Conservation (phyloP, 1,140 invertebrate species). For the Listronotus bonariensis region DNA sequence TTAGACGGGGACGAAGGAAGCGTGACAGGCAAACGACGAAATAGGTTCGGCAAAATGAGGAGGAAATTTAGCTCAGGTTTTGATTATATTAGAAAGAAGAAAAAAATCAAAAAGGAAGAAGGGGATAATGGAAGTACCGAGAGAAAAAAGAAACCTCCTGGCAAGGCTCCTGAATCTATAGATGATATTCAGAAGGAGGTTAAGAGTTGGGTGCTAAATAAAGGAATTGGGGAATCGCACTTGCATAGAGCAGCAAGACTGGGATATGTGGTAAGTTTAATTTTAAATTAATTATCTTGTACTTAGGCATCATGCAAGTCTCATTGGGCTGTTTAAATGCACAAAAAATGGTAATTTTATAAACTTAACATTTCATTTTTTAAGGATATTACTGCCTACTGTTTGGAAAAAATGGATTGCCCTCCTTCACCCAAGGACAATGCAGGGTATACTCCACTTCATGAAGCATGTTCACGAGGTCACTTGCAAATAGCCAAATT, state of each 20-base stretch:
- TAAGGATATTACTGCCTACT: slow-evolving; percentile 88
- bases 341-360: slow-evolving; percentile 7
- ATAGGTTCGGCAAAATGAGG: slow-evolving; percentile 61
- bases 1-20: slow-evolving; percentile 50
- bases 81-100: slow-evolving; percentile 88
- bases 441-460: slow-evolving; percentile 91
- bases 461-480: slow-evolving; percentile 87
- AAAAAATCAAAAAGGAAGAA: slow-evolving; percentile 64
- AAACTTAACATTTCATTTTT: slow-evolving; percentile 17
- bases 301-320: no score
- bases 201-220: slow-evolving; percentile 89
- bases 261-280: slow-evolving; percentile 76
- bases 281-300: background rate
- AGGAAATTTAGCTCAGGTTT: slow-evolving; percentile 77
- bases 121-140: slow-evolving; percentile 52
- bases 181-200: slow-evolving; percentile 84
- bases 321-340: no score
- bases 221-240: slow-evolving; percentile 89
- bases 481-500: slow-evolving; percentile 84
- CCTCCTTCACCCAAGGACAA: slow-evolving; percentile 88
- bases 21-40: slow-evolving; percentile 54
- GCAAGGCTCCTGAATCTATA: slow-evolving; percentile 68
- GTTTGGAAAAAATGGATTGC: slow-evolving; percentile 81
- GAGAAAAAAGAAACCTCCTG: slow-evolving; percentile 40
- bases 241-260: slow-evolving; percentile 87